phyloP scores from a whole-genome alignment of 2,888 invertebrate species.

The Danaus chrysippus region DNA sequence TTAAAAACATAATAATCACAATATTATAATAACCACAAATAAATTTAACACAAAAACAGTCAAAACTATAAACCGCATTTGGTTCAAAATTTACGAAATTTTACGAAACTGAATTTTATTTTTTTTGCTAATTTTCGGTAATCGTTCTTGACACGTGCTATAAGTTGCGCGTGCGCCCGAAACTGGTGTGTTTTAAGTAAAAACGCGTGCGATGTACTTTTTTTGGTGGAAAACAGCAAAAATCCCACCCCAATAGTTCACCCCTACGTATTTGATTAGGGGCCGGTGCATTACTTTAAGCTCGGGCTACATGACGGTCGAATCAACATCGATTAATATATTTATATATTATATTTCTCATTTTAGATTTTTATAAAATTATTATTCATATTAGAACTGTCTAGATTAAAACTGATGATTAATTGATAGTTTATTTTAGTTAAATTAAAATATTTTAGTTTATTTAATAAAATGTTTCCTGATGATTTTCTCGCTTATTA shows the following conservation, averaged over 20 bases:
- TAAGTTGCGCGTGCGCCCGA: constrained; percentile 65
- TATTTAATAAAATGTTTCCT: too few species aligned
- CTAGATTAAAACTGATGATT: too few species aligned
- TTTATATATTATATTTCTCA: not conserved
- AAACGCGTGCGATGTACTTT: constrained; percentile 61
- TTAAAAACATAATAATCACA: constrained; percentile 20
- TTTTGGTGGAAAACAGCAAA: constrained; percentile 76
- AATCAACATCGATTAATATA: not conserved
- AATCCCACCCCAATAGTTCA: constrained; percentile 62
- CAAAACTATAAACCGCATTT: constrained; percentile 14
- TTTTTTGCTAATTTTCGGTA: not conserved
- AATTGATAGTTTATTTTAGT: too few species aligned
- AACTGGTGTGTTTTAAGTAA: constrained; percentile 74
- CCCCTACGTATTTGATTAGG: constrained; percentile 56
- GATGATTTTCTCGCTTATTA: too few species aligned
- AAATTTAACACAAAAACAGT: constrained; percentile 20
- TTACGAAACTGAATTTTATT: not conserved
- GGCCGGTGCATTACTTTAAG: constrained; percentile 66
- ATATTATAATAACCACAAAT: constrained; percentile 3
- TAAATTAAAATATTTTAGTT: too few species aligned
- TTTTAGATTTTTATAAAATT: too few species aligned
- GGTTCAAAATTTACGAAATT: constrained; percentile 11
- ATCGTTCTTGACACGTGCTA: constrained; percentile 51
- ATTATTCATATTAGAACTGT: too few species aligned
- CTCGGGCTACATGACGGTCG: constrained; percentile 49